Base-by-base conservation (phyloP, 2,113 vertebrate genomes). In the Cromileptes altivelis region DNA sequence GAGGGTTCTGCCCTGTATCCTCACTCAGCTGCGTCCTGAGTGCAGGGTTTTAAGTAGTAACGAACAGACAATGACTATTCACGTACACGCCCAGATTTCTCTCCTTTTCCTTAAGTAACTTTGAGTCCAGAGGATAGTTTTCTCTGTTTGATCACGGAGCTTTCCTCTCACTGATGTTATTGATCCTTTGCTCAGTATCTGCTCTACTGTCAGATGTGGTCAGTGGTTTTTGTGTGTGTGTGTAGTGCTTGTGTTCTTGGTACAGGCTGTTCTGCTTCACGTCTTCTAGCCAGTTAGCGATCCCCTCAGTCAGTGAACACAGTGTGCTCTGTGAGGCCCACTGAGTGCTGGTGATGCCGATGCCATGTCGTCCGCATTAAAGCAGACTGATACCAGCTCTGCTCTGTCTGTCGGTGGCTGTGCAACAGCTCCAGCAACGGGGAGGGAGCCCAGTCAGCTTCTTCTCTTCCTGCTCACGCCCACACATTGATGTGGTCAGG, bases 301-400 rank as follows among this genome's bases (percentile, higher is more conserved):
- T 63, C 70, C 73, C 76, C 53, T 81, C 70, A 73, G 60, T 37
- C 70, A 81, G 71, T 60, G 77, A 88, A 78, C 85, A 70, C 70
- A 58, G 81, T 40, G 55, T 81, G 33, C 86, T 83, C 47, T 88
- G 75, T 81, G 62, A 80, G 76, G 71, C 78, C 12, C 25, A 42
- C 78, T 67, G 84, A 80, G 75, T 63, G 83, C 81, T 71, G 84
- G 76, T 52, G 86, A 75, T 71, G 72, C 58, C 30, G 76, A 40
- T 61, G 76, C 72, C 70, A 23, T 49, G 60, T 75, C 52, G 63
- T 62, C 50, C 73, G 37, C 55, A 30, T 68, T 49, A 50, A 14
- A 63, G 80, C 83, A 71, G 79, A 62, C 82, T 45, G 75, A 78
- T 61, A 55, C 47, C 81, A 70, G 80, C 70, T 79, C 67, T 14